These are phyloP conservation scores for Pachyramphus minor DNA, from an alignment of 2,113 vertebrate species.

Conservation along the genomic window DNA sequence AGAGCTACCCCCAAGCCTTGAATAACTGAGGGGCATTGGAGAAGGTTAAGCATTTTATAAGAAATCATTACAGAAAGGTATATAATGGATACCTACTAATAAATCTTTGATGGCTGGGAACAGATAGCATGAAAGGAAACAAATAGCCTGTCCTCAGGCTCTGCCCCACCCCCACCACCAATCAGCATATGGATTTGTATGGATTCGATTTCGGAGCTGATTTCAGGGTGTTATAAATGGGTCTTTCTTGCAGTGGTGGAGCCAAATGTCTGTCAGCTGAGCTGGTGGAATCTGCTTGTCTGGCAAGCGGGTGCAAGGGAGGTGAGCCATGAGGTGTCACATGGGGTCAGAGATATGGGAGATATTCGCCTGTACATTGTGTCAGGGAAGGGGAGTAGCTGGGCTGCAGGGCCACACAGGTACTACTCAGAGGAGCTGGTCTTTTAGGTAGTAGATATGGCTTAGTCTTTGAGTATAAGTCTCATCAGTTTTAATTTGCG, in stretches of 20 bases:
- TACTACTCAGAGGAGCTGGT: not conserved
- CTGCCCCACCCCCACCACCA: not conserved
- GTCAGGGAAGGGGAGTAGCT: not conserved
- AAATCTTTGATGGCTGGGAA: not conserved
- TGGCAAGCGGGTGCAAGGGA: not conserved
- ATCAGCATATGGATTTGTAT: not conserved
- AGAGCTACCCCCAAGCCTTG: not conserved
- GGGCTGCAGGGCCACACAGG: not conserved
- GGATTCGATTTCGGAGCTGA: not conserved
- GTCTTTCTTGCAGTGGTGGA: not conserved
- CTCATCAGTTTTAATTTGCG: not conserved
- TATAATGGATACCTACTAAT: not conserved
- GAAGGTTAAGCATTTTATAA: not conserved
- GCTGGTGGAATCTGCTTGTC: constrained; percentile 27
- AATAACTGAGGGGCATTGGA: not conserved
- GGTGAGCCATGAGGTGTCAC: not conserved
- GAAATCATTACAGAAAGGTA: not conserved
- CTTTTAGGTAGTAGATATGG: not conserved
- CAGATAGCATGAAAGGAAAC: not conserved
- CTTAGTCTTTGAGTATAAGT: not conserved
- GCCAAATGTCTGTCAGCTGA: constrained; percentile 30
- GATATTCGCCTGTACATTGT: not conserved
- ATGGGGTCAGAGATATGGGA: not conserved
- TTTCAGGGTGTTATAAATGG: not conserved
- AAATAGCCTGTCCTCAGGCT: not conserved